Conservation (phyloP, 2,113 vertebrate species). For the Nothoprocta pentlandii region DNA sequence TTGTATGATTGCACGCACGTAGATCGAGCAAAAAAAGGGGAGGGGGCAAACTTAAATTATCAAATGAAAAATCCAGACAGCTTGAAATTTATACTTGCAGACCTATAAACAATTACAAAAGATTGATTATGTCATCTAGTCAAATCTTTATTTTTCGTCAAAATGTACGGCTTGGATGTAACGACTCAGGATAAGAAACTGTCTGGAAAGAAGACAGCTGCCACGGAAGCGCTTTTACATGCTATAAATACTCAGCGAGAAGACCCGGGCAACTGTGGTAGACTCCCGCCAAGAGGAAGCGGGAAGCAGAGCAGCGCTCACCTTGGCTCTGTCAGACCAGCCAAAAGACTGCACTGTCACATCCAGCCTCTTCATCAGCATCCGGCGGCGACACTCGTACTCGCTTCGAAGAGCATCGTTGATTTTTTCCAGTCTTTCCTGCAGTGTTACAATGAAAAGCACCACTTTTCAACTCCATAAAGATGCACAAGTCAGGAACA, state of each 20-base stretch:
- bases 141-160: background rate
- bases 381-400: constrained; percentile 92
- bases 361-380: constrained; percentile 96
- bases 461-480: background rate
- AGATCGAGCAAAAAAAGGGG: background rate
- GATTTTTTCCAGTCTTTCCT: constrained; percentile 88
- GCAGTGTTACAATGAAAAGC: background rate
- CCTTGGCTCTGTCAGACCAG: constrained; percentile 97
- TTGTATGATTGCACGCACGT: background rate
- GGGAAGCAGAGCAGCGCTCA: constrained; percentile 42
- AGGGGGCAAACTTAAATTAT: background rate
- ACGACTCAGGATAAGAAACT: background rate
- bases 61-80: background rate
- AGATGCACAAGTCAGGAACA: background rate
- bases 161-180: background rate
- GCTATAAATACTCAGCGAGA: background rate
- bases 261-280: background rate
- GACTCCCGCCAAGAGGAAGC: constrained; percentile 46
- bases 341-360: constrained; percentile 97
- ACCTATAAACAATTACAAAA: background rate
- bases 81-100: background rate
- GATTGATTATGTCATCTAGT: background rate
- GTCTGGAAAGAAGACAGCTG: background rate
- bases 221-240: background rate
- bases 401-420: constrained; percentile 86